These are phyloP conservation scores for Netelia melanura DNA, from an alignment of 2,888 invertebrate species.

Conservation along the genomic window DNA sequence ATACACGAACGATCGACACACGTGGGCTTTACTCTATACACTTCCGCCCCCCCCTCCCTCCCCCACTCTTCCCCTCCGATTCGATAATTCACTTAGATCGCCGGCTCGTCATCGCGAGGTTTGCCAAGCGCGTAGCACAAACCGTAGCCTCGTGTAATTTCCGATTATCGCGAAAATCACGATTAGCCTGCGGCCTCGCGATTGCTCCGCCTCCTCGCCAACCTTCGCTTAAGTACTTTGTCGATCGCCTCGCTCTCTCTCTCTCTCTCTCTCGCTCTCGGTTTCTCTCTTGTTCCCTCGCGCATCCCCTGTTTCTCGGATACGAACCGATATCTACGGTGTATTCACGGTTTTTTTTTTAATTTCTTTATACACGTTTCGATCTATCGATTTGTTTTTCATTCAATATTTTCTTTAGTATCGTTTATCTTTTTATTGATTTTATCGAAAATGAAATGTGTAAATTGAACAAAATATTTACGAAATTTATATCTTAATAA, in stretches of 20 bases:
- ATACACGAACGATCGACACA: slow-evolving; percentile 11
- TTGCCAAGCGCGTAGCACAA: slow-evolving; percentile 44
- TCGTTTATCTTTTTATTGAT: too few relatives aligned
- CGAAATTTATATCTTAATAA: too few relatives aligned
- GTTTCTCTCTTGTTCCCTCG: not conserved
- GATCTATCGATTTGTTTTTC: too few relatives aligned
- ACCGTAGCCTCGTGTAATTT: slow-evolving; percentile 70
- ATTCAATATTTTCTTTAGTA: too few relatives aligned
- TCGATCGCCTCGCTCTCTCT: slow-evolving; percentile 35
- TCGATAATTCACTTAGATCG: slow-evolving; percentile 66
- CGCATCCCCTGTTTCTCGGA: not conserved
- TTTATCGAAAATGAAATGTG: too few relatives aligned
- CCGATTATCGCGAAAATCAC: slow-evolving; percentile 76
- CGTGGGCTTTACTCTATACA: slow-evolving; percentile 19
- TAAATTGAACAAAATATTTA: too few relatives aligned
- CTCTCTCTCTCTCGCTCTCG: slow-evolving; percentile 3
- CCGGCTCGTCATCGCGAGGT: slow-evolving; percentile 65
- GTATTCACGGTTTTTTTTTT: too few relatives aligned
- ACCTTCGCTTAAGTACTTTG: slow-evolving; percentile 49
- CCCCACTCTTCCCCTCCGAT: slow-evolving; percentile 17
- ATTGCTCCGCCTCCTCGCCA: not conserved
- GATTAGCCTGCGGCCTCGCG: slow-evolving; percentile 69
- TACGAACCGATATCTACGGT: not conserved
- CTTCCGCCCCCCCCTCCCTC: not conserved
- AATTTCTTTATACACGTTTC: too few relatives aligned